These are phyloP conservation scores for Cnemophilus loriae DNA, from an alignment of 2,113 vertebrate species.

Conservation along the genomic window DNA sequence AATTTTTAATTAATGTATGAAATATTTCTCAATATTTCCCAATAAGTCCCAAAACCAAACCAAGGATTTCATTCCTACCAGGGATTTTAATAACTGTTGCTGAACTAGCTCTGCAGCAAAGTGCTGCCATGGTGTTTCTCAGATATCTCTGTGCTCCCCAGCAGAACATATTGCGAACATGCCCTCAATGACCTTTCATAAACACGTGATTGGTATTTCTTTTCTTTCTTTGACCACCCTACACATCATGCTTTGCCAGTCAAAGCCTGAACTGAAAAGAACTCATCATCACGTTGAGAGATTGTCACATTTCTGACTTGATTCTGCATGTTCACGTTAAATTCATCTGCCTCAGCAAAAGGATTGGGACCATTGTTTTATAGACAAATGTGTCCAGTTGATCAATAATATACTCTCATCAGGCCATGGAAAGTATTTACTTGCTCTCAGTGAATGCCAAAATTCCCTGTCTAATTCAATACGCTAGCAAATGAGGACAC, in stretches of 20 bases:
- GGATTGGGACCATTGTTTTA: background rate
- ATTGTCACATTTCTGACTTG: background rate
- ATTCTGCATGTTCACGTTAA: background rate
- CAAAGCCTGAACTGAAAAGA: background rate
- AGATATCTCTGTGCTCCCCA: background rate
- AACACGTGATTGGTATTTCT: background rate
- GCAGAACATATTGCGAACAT: background rate
- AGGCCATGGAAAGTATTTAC: constrained; percentile 2
- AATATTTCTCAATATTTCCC: background rate
- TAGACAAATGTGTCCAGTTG: background rate
- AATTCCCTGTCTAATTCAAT: constrained; percentile 30
- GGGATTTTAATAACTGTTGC: background rate
- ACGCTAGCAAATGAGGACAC: background rate
- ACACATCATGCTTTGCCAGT: background rate
- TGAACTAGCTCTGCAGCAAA: background rate
- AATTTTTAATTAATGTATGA: background rate
- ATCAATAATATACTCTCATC: background rate
- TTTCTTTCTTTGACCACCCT: background rate
- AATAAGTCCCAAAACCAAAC: too few relatives aligned
- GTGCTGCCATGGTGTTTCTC: background rate
- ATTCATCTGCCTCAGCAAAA: background rate
- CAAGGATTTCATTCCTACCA: background rate
- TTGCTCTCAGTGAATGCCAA: background rate
- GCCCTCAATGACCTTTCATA: background rate
- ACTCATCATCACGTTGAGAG: background rate